Evolutionary conservation across 2,888 invertebrate genomes (phyloP).

Genomic region (Cetonia aurata): DNA sequence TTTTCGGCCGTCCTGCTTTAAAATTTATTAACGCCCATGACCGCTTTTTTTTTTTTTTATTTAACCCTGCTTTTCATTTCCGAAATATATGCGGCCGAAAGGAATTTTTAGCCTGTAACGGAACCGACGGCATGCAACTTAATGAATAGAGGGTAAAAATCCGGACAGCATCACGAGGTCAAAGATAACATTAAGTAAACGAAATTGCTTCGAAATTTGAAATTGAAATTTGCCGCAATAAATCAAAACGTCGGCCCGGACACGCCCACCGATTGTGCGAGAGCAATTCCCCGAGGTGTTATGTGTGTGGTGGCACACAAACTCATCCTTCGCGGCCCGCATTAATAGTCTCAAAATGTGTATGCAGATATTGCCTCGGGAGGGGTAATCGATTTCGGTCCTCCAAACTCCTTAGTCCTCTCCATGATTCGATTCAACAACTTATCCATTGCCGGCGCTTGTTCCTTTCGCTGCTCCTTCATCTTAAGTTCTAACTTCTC

Average conservation of each 20-base stretch:
- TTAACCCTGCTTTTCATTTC: slow-evolving; percentile 3
- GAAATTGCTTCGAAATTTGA: slow-evolving; percentile 55
- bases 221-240: slow-evolving; percentile 59
- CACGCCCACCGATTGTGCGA: slow-evolving; percentile 56
- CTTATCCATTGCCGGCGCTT: slow-evolving; percentile 28
- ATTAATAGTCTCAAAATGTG: slow-evolving; percentile 39
- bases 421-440: slow-evolving; percentile 18
- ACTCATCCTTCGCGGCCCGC: slow-evolving; percentile 15
- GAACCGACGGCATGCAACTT: slow-evolving; percentile 12
- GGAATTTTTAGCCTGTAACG: slow-evolving; percentile 23
- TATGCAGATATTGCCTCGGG: slow-evolving; percentile 35
- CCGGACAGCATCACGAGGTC: slow-evolving; percentile 26
- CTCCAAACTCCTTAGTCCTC: slow-evolving; percentile 7
- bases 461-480: slow-evolving; percentile 29
- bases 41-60: slow-evolving; percentile 1
- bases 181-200: slow-evolving; percentile 48
- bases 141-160: slow-evolving; percentile 32
- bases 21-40: too few species aligned
- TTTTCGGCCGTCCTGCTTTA: too few species aligned
- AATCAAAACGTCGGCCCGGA: slow-evolving; percentile 57
- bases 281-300: slow-evolving; percentile 55
- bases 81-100: slow-evolving; percentile 28
- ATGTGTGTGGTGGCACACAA: slow-evolving; percentile 45
- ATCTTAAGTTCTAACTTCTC: background rate
- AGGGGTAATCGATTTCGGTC: slow-evolving; percentile 32